Percentiles rank a stretch among this genome's conserved stretches.
Evolutionary conservation across 2,797 vertebrate genomes (phyloP).

Genomic region (Petrocephalus schoutedeni): DNA sequence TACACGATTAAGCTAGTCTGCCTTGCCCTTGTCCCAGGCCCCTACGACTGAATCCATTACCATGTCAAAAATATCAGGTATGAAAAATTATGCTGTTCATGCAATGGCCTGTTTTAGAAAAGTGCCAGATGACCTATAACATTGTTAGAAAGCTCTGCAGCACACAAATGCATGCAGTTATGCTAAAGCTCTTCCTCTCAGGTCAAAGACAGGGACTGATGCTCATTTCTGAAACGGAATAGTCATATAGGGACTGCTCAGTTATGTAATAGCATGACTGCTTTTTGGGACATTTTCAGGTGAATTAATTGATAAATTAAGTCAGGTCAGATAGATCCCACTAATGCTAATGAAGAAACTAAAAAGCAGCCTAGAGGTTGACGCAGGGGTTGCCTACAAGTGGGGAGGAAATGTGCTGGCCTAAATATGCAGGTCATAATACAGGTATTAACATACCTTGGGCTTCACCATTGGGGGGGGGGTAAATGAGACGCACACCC

Average conservation of each 20-base stretch:
- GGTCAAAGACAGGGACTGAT: background rate
- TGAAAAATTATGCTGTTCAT: background rate
- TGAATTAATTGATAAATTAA: slow-evolving; percentile 6
- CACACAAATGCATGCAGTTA: background rate
- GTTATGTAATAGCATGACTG: background rate
- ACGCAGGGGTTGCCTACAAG: background rate
- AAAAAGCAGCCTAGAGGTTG: background rate
- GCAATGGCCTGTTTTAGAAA: background rate
- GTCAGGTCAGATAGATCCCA: background rate
- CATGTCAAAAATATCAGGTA: background rate
- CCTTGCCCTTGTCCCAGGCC: background rate
- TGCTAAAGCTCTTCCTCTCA: background rate
- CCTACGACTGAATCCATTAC: slow-evolving; percentile 1
- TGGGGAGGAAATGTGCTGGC: background rate
- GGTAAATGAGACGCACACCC: background rate
- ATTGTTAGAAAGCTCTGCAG: background rate
- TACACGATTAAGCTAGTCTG: background rate
- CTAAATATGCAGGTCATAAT: background rate
- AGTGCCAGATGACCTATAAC: background rate
- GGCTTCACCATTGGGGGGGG: background rate
- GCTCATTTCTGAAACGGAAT: background rate
- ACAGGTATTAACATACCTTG: background rate
- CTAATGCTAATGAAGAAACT: background rate
- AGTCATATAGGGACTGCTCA: background rate
- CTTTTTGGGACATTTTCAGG: background rate